Base-by-base conservation (phyloP, 1,140 invertebrate genomes). In the Forficula auricularia region DNA sequence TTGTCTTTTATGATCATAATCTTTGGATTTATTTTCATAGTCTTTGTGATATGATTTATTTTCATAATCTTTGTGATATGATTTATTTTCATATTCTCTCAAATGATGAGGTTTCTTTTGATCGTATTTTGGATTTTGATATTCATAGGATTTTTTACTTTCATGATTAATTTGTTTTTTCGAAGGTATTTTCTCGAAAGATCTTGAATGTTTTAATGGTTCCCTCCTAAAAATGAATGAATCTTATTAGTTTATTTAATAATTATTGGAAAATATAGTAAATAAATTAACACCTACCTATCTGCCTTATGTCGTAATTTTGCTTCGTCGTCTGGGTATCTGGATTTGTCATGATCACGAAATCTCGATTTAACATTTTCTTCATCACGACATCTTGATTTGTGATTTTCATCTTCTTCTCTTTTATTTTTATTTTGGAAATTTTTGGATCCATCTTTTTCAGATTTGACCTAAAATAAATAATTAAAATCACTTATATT, bases 111-210 rank as follows among this genome's bases (percentile, higher is more conserved):
- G 22, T 53, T 63, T 67, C 37, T 62, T 63, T n/a, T 61, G 51
- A 47, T 64, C 60, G 51, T 53, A 59, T 19, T 63, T 60, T 22
- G 44, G 46, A 48, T 48, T 45, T 38, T 66, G 63, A 50, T 65
- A 61, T 45, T 67, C 48, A 43, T 49, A 36, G 22, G 45, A 32
- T 40, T 27, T 27, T 27, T 27, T 27, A 4, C 22, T 10, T 27
- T 27, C 22, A 4, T n/a, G n/a, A 27, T 27, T 27, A 10, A 27
- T 27, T n/a, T 27, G 22, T 27, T 27, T 27, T 27, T 27, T 27
- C 22, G 4, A 10, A 6, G 22, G 22, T 27, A 27, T 6, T 27
- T 27, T 27, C 22, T 27, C 22, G 10, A 27, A 27, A 4, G 22
- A 27, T 6, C 4, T 27, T 10, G 22, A 4, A 27, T 27, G 4